Conservation (phyloP, 2,888 invertebrate genomes). For the Rhyacophila evoluta region DNA sequence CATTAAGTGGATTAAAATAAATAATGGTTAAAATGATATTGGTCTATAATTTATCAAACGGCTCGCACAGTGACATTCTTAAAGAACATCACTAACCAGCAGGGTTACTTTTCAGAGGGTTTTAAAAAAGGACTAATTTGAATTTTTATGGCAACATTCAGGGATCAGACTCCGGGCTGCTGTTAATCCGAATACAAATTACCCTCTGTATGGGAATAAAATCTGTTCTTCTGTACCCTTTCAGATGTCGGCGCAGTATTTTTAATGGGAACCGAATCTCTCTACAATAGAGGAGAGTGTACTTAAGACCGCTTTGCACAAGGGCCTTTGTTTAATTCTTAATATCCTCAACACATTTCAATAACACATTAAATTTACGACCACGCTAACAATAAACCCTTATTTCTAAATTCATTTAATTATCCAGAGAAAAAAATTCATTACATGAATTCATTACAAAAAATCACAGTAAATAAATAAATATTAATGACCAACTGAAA, state of each 20-base stretch:
- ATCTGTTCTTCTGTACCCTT: constrained; percentile 34
- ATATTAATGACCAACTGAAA: no score
- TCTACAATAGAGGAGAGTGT: not conserved
- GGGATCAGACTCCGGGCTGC: constrained; percentile 38
- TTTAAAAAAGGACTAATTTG: constrained; percentile 48
- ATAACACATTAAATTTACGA: not conserved
- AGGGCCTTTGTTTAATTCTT: not conserved
- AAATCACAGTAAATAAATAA: no score
- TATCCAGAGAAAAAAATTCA: no score
- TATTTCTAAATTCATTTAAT: no score
- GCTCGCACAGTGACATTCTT: no score
- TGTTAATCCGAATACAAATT: constrained; percentile 50
- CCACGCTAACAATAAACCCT: no score
- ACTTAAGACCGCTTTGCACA: not conserved
- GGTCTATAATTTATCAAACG: no score
- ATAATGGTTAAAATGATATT: no score
- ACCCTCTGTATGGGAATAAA: constrained; percentile 46
- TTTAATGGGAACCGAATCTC: not conserved
- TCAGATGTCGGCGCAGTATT: constrained; percentile 1
- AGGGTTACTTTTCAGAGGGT: constrained; percentile 33
- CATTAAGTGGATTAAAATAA: no score
- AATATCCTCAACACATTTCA: not conserved
- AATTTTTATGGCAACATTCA: constrained; percentile 44
- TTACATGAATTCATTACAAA: no score
- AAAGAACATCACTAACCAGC: not conserved